These are phyloP conservation scores for Platycercus adscitus DNA, from an alignment of 2,113 vertebrate species.

Conservation along the genomic window DNA sequence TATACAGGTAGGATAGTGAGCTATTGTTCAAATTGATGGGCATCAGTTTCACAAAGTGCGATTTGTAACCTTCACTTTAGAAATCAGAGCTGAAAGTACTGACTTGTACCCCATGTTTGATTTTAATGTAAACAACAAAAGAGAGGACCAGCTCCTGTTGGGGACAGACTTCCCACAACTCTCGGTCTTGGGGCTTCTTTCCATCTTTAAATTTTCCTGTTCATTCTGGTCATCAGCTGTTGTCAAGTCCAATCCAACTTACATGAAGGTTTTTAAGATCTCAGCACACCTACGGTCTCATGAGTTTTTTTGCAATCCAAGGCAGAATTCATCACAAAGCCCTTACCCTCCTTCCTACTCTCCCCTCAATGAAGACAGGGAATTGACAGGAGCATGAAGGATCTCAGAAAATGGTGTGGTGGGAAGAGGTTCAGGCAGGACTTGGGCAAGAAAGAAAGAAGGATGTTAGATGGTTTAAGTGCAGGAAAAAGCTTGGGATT, in stretches of 20 bases:
- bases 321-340: not conserved
- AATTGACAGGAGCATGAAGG: not conserved
- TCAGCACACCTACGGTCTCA: not conserved
- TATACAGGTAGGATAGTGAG: slow-evolving; percentile 60
- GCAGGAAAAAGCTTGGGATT: not conserved
- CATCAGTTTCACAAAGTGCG: not conserved
- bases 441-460: not conserved
- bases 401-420: not conserved
- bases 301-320: not conserved
- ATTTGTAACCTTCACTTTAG: slow-evolving; percentile 36
- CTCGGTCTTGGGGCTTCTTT: not conserved
- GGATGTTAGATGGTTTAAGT: not conserved
- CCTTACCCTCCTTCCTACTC: not conserved
- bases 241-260: not conserved
- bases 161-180: not conserved
- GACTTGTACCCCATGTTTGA: not conserved
- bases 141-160: not conserved
- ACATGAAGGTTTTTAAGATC: not conserved
- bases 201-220: not conserved
- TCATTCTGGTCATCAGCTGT: not conserved
- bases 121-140: slow-evolving; percentile 38
- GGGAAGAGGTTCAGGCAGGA: not conserved
- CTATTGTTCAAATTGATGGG: slow-evolving; percentile 35
- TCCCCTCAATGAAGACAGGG: not conserved
- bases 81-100: slow-evolving; percentile 45